Evolutionary conservation across 2,888 invertebrate genomes (phyloP).

Genomic region (Chironomus tentans): DNA sequence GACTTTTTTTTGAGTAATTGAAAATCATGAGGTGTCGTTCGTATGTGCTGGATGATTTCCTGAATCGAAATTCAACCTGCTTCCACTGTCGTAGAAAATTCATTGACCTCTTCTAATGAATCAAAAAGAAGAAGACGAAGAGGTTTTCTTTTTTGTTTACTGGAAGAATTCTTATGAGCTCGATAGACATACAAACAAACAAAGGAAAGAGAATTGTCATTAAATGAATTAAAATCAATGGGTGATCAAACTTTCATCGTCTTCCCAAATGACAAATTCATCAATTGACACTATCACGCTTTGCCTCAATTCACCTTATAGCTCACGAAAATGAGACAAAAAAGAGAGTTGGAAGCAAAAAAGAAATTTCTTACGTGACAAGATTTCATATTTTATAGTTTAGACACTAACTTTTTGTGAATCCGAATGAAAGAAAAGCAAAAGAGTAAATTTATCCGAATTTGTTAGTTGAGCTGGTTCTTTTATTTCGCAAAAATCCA

Average conservation of each 20-base stretch:
- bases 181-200: not conserved
- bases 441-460: too few relatives aligned
- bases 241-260: not conserved
- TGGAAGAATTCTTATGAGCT: not conserved
- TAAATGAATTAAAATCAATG: not conserved
- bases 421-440: too few relatives aligned
- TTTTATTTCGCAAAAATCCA: too few relatives aligned
- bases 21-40: slow-evolving; percentile 15
- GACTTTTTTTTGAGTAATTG: not conserved
- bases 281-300: too few relatives aligned
- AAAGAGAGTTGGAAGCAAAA: too few relatives aligned
- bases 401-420: not conserved
- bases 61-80: slow-evolving; percentile 10
- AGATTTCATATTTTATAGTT: slow-evolving; percentile 11
- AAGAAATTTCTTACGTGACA: slow-evolving; percentile 13
- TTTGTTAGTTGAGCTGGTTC: too few relatives aligned
- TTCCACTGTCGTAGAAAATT: not conserved
- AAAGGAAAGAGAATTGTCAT: slow-evolving; percentile 6
- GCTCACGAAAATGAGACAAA: too few relatives aligned
- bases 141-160: too few relatives aligned
- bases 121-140: not conserved
- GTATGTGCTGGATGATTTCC: slow-evolving; percentile 24
- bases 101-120: slow-evolving; percentile 9
- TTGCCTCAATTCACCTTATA: too few relatives aligned
- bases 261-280: not conserved